Evolutionary conservation across 2,113 vertebrate genomes (phyloP).

Genomic region (Lamprotornis superbus): DNA sequence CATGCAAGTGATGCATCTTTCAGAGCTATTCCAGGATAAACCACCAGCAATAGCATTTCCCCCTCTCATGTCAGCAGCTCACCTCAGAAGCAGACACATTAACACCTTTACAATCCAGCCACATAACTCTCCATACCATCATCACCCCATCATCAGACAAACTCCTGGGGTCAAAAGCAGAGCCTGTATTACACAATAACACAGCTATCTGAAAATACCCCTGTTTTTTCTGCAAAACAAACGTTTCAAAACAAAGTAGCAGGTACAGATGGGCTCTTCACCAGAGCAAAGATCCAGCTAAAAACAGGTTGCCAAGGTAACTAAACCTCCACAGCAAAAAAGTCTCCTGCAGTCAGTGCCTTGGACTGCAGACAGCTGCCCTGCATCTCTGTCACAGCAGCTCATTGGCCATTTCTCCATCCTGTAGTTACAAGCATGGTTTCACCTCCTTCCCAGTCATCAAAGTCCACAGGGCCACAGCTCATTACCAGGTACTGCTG

Average conservation of each 20-base stretch:
- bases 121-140: neutral
- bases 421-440: neutral
- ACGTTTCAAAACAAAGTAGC: neutral
- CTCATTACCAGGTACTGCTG: neutral
- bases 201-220: neutral
- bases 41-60: neutral
- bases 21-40: neutral
- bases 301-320: slow-evolving; percentile 69
- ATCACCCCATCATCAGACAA: neutral
- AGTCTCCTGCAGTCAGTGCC: neutral
- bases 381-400: neutral
- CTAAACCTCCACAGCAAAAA: slow-evolving; percentile 36
- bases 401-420: neutral
- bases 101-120: neutral
- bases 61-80: neutral
- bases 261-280: slow-evolving; percentile 46
- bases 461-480: neutral
- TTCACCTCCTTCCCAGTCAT: neutral
- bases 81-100: neutral
- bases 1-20: neutral
- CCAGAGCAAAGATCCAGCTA: slow-evolving; percentile 17
- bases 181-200: neutral
- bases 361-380: slow-evolving; percentile 32
- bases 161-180: neutral
- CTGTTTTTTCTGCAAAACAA: neutral